Base-by-base conservation (phyloP, 2,888 invertebrate species). In the Brachyopa scutellaris region DNA sequence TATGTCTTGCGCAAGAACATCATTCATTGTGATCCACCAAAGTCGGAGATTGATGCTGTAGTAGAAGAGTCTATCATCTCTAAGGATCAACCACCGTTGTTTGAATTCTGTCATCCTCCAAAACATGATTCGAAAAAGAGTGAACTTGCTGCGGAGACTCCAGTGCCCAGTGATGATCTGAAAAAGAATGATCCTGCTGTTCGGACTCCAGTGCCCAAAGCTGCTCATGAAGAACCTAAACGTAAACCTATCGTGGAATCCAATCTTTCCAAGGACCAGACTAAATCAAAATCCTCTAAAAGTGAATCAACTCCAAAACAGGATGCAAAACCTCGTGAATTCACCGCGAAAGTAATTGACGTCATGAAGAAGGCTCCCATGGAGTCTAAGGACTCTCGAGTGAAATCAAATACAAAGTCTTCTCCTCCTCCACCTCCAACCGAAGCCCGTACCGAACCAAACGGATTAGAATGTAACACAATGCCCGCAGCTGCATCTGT, bases 291-390 rank as follows among this genome's bases (percentile, higher is more conserved):
- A n/a, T n/a, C n/a, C n/a, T n/a, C n/a, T n/a, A n/a, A n/a, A n/a
- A n/a, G n/a, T n/a, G n/a, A n/a, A n/a, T n/a, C n/a, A 49, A n/a
- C 15, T 15, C 26, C 26, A 6, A 26, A 53, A 29, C 6, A 29
- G n/a, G 70, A 72, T n/a, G 5, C 74, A n/a, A 82, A 59, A 13
- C 53, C 70, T 29, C 80, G 77, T 17, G 61, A 84, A 77, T 31
- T 72, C 77, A 78, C 45, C 57, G 36, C 84, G 55, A 61, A 85
- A 69, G 70, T 84, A 49, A 78, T 84, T 31, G 76, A 84, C 21
- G 73, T 74, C 5, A 79, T 78, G 83, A 83, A 83, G 38, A 83
- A 83, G 11, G 45, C 82, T n/a, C 55, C 82, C 8, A 31, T 45
- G n/a, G 77, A 69, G 7, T 13, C 69, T 9, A 77, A 77, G 69